Base-by-base conservation (phyloP, 2,888 invertebrate genomes). In the Microctonus aethiopoides region DNA sequence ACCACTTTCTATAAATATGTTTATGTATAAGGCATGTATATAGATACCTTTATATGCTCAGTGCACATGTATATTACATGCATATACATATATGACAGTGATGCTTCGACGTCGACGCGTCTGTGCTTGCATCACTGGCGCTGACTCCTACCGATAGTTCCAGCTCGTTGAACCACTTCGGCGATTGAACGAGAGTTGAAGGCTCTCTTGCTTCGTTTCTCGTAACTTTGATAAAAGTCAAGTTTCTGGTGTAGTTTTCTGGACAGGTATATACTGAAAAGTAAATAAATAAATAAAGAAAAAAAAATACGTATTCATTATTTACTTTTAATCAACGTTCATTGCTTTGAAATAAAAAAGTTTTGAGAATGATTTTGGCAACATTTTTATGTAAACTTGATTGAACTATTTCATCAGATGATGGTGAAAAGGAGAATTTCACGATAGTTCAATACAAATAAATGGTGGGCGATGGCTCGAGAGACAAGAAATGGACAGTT, bases 121-220 rank as follows among this genome's bases (percentile, higher is more conserved):
- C 54, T 51, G 54, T 65, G 51, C 65, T 64, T 60, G 51, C 59
- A 60, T 64, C 69, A 70, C 39, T 59, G 65, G 60, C 52, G 64
- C 51, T 65, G 69, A 65, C 34, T 70, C 65, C 39, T 46, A 46
- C 16, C 52, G 65, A 70, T 65, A 70, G 64, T 70, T 70, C 59
- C 65, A 52, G 60, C 51, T 61, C 69, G 65, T 70, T 70, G 69
- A 65, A 41, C 39, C 36, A 52, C 59, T 51, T 34, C 51, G 46
- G 32, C 60, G 51, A 46, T 60, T 60, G 59, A 67, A 65, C 54
- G 52, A n/a, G 59, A 36, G 52, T 60, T 52, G 52, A 24, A 52
- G n/a, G 52, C 4, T 29, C 54, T 46, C 64, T 36, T 60, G 11
- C 64, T 60, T 46, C 52, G 52, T 65, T 51, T 41, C 51, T 54